A percentile compares a stretch with the other conserved stretches of the same genome.
Conservation (phyloP, 2,113 vertebrate species). For the Phoxinus phoxinus region DNA sequence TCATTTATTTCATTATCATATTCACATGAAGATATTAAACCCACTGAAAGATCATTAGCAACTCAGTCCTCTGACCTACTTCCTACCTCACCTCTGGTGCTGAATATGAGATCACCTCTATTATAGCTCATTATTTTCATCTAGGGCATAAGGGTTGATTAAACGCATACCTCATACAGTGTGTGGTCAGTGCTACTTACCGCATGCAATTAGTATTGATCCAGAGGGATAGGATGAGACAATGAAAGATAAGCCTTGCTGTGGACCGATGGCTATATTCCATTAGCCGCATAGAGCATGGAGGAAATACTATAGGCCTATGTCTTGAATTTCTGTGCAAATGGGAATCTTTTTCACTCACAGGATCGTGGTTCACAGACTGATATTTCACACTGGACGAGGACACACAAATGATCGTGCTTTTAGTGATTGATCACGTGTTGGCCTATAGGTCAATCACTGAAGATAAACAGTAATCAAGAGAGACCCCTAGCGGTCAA, state of each 20-base stretch:
- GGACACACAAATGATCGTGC: not conserved
- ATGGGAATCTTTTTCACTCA: slow-evolving; percentile 25
- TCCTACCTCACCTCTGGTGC: slow-evolving; percentile 40
- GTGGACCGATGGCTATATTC: slow-evolving; percentile 41
- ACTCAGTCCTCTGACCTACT: slow-evolving; percentile 52
- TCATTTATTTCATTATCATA: slow-evolving; percentile 56
- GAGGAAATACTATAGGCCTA: slow-evolving; percentile 34
- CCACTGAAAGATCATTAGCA: slow-evolving; percentile 54
- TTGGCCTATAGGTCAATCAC: not conserved
- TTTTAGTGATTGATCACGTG: not conserved
- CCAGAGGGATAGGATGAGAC: slow-evolving; percentile 39
- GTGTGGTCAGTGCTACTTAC: slow-evolving; percentile 48
- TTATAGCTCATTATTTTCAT: slow-evolving; percentile 67
- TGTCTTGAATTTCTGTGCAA: slow-evolving; percentile 43
- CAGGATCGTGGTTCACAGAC: slow-evolving; percentile 17
- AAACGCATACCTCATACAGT: slow-evolving; percentile 57
- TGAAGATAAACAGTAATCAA: slow-evolving; percentile 14
- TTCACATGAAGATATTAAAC: slow-evolving; percentile 54
- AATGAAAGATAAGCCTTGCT: slow-evolving; percentile 57
- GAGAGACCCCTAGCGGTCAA: slow-evolving; percentile 48
- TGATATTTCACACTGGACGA: slow-evolving; percentile 46
- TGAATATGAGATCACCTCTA: slow-evolving; percentile 56
- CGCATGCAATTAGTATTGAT: slow-evolving; percentile 63
- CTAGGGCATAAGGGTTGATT: slow-evolving; percentile 66
- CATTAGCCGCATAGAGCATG: slow-evolving; percentile 40